Conservation (phyloP, 2,888 invertebrate genomes). For the Meganola albula region DNA sequence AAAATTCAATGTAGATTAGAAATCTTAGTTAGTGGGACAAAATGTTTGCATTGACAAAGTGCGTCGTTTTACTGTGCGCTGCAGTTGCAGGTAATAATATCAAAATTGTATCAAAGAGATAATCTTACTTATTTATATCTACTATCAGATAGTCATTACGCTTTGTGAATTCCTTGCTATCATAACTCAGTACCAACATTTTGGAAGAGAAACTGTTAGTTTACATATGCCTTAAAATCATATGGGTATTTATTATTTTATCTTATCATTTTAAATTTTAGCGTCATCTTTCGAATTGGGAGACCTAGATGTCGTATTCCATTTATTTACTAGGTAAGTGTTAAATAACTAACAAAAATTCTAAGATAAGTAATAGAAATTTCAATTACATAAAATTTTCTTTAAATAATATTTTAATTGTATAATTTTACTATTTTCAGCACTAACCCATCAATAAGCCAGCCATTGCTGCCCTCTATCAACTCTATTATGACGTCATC, state of each 20-base stretch:
- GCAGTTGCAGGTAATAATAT: slow-evolving; percentile 49
- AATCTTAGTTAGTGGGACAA: slow-evolving; percentile 26
- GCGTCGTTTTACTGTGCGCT: slow-evolving; percentile 44
- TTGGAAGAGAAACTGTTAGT: too few species aligned
- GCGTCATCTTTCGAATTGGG: slow-evolving; percentile 42
- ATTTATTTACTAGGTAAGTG: slow-evolving; percentile 56
- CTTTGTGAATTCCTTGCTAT: too few species aligned
- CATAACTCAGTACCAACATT: too few species aligned
- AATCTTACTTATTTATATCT: too few species aligned
- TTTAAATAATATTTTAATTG: too few species aligned
- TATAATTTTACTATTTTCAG: too few species aligned
- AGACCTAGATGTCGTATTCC: slow-evolving; percentile 45
- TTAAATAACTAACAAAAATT: neutral
- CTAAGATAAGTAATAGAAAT: too few species aligned
- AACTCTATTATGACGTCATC: slow-evolving; percentile 37
- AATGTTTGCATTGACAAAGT: slow-evolving; percentile 48
- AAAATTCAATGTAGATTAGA: slow-evolving; percentile 26
- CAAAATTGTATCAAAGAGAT: too few species aligned
- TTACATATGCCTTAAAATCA: too few species aligned
- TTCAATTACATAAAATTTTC: too few species aligned
- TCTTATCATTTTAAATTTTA: slow-evolving; percentile 35
- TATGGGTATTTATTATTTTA: neutral
- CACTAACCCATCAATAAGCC: slow-evolving; percentile 37
- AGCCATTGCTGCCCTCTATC: slow-evolving; percentile 37
- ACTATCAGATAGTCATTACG: too few species aligned